These are phyloP conservation scores for Cydia strobilella DNA, from an alignment of 1,140 invertebrate species.

Conservation along the genomic window DNA sequence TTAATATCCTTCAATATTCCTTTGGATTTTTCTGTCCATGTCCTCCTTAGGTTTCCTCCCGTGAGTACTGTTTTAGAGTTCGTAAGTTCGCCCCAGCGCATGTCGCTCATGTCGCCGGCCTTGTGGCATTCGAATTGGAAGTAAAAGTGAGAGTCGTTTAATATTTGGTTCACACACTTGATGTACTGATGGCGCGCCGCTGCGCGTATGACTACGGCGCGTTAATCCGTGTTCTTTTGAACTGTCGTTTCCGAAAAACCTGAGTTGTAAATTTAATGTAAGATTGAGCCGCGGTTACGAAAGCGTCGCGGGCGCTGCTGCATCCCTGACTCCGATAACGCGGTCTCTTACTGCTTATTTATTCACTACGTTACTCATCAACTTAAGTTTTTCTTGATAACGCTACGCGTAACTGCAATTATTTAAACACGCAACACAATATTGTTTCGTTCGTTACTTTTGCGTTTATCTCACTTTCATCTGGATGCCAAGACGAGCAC, in stretches of 20 bases:
- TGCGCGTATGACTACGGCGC: slow-evolving; percentile 49
- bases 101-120: slow-evolving; percentile 58
- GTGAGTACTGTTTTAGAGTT: slow-evolving; percentile 67
- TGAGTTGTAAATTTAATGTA: slow-evolving; percentile 66
- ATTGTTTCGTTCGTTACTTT: neutral
- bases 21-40: slow-evolving; percentile 66
- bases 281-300: slow-evolving; percentile 61
- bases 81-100: slow-evolving; percentile 57
- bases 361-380: slow-evolving; percentile 43
- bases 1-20: slow-evolving; percentile 58
- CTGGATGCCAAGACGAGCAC: too few species aligned
- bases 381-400: slow-evolving; percentile 15
- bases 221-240: slow-evolving; percentile 61
- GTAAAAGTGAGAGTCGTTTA: slow-evolving; percentile 60
- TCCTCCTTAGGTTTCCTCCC: slow-evolving; percentile 44
- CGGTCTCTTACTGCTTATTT: slow-evolving; percentile 65
- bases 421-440: neutral
- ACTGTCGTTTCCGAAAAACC: slow-evolving; percentile 69
- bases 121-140: slow-evolving; percentile 51
- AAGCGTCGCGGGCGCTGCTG: slow-evolving; percentile 55
- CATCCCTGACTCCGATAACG: slow-evolving; percentile 71
- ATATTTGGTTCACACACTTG: slow-evolving; percentile 54
- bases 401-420: neutral
- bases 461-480: neutral
- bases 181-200: slow-evolving; percentile 45